Evolutionary conservation across 2,888 invertebrate genomes (phyloP), one percentile per base, ranked within the genome.

Genomic region (Pseudeuparius sepicola): DNA sequence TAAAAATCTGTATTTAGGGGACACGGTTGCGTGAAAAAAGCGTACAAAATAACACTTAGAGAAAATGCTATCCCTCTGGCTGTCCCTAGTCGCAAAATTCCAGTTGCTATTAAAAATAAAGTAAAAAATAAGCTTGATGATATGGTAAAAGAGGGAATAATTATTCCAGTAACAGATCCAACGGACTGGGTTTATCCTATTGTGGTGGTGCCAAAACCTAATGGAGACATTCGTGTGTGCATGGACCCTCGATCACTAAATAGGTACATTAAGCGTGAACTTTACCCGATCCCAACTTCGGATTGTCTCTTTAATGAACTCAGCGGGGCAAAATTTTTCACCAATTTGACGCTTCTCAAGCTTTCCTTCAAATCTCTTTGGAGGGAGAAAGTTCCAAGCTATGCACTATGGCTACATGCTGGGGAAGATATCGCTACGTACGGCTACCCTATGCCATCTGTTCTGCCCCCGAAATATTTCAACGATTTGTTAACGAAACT

Each of bases 201-300:
- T n/a, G n/a, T n/a, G n/a, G 24, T 37, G 3, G 40, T 34, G 4
- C 38, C 40, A 2, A 41, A 43, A 32, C 17, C 14, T 31, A 39
- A 41, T 41, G 39, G 32, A 7, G 34, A 39, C 27, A 36, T 41
- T 25, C 13, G 43, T 16, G 24, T 41, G 6, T 41, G 43, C 17
- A 43, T 41, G 39, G 43, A 41, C 11, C 39, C 43, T 2, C 10
- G 32, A 24, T 30, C 12, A 29, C 17, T 37, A 15, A 34, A 6
- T 7, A 6, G 11, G 11, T n/a, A 9, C 18, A 35, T n/a, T n/a
- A n/a, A n/a, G n/a, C n/a, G n/a, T n/a, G n/a, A n/a, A n/a, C n/a
- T n/a, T n/a, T n/a, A n/a, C n/a, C n/a, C n/a, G n/a, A n/a, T n/a
- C n/a, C n/a, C n/a, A n/a, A n/a, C n/a, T n/a, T n/a, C n/a, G n/a